A percentile compares a stretch with the other conserved stretches of the same genome.
phyloP scores from a whole-genome alignment of 2,888 invertebrate species.

The Cylindroiulus punctatus region DNA sequence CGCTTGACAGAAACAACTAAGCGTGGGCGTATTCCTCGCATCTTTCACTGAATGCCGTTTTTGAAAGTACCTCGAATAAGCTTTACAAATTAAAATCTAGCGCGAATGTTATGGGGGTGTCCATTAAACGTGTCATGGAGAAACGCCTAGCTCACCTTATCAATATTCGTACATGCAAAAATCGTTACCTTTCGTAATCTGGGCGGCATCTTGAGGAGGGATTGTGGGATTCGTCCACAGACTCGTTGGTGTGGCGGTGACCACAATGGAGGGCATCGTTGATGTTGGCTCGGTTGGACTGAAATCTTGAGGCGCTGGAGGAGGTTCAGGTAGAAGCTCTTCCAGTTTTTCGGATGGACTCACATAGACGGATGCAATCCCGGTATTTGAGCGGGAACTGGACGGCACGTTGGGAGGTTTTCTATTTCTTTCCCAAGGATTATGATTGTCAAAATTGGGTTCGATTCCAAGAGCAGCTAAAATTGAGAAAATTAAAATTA shows the following conservation, averaged over 20 bases:
- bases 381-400: background rate
- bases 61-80: too few species aligned
- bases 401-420: constrained; percentile 30
- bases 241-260: background rate
- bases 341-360: constrained; percentile 42
- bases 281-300: constrained; percentile 19
- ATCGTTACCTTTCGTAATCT: constrained; percentile 22
- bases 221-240: background rate
- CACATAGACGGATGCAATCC: background rate
- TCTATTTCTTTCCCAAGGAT: constrained; percentile 21
- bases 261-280: background rate
- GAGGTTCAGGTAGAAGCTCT: background rate
- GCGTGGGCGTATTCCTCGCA: too few species aligned
- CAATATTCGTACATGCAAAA: background rate
- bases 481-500: background rate
- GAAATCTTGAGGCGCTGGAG: constrained; percentile 6
- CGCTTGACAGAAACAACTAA: too few species aligned
- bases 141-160: too few species aligned
- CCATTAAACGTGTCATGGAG: too few species aligned
- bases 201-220: constrained; percentile 53
- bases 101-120: too few species aligned
- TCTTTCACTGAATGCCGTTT: too few species aligned
- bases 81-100: too few species aligned
- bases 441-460: constrained; percentile 3
- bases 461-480: constrained; percentile 14